These are phyloP conservation scores for Spongilla lacustris DNA, from an alignment of 37 sponge, comb jelly and placozoan genomes.

Conservation along the genomic window DNA sequence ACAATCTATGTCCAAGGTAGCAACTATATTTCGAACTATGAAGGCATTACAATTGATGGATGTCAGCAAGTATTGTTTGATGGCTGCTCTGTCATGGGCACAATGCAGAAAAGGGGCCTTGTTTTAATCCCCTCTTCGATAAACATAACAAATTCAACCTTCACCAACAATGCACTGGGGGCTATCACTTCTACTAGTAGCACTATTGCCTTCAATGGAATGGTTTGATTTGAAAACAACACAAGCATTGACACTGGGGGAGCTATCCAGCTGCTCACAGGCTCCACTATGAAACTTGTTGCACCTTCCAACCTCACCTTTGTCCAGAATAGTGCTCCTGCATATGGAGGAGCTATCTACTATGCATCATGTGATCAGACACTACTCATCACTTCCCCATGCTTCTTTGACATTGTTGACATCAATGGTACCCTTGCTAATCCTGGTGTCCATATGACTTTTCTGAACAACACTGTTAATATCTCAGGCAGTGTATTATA, in stretches of 20 bases:
- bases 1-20: background rate
- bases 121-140: background rate
- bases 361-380: background rate
- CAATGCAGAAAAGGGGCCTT: background rate
- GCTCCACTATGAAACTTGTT: background rate
- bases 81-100: background rate
- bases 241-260: background rate
- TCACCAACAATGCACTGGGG: background rate
- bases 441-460: background rate
- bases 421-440: background rate
- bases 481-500: background rate
- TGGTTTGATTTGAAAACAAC: background rate
- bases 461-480: background rate
- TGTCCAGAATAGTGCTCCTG: background rate
- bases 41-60: background rate
- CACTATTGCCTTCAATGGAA: background rate
- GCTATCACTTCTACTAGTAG: background rate
- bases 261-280: background rate
- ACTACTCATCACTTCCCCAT: background rate
- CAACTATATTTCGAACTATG: background rate
- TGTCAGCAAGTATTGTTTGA: background rate
- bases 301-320: background rate
- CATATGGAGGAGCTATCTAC: slow-evolving; percentile 5
- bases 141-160: background rate
- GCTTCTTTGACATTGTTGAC: background rate